Evolutionary conservation across 2,113 vertebrate genomes (phyloP).

Genomic region (Prietella phreatophila): DNA sequence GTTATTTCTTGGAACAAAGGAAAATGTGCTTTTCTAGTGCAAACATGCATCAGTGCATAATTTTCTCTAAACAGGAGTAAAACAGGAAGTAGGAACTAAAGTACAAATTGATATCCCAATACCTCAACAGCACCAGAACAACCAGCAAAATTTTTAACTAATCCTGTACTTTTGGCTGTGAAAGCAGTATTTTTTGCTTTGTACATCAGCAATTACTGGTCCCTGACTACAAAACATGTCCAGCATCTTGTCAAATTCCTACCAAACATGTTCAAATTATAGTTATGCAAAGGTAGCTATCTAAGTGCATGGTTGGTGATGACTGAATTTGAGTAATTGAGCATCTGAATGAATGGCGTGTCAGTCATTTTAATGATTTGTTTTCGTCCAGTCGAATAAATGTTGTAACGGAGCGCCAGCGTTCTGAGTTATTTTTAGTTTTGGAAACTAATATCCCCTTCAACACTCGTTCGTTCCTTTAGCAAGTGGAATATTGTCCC

Average conservation of each 20-base stretch:
- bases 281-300: not conserved
- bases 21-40: too few relatives aligned
- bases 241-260: not conserved
- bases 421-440: constrained; percentile 19
- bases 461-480: not conserved
- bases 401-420: constrained; percentile 5
- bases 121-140: not conserved
- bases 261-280: not conserved
- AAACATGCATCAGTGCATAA: not conserved
- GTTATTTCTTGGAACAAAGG: too few relatives aligned
- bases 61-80: not conserved
- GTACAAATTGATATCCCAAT: not conserved
- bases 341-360: not conserved
- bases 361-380: constrained; percentile 32
- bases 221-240: not conserved
- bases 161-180: not conserved
- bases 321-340: not conserved
- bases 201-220: not conserved
- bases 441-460: constrained; percentile 12
- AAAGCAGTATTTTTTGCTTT: not conserved
- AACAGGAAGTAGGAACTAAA: not conserved
- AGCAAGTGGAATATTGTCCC: constrained; percentile 19
- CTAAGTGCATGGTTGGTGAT: not conserved
- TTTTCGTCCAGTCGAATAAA: constrained; percentile 6
- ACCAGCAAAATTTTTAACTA: not conserved